Percentiles rank a stretch among this genome's conserved stretches.
These are phyloP conservation scores for Actenoides lindsayi DNA, from an alignment of 2,113 vertebrate genomes.

Conservation along the genomic window DNA sequence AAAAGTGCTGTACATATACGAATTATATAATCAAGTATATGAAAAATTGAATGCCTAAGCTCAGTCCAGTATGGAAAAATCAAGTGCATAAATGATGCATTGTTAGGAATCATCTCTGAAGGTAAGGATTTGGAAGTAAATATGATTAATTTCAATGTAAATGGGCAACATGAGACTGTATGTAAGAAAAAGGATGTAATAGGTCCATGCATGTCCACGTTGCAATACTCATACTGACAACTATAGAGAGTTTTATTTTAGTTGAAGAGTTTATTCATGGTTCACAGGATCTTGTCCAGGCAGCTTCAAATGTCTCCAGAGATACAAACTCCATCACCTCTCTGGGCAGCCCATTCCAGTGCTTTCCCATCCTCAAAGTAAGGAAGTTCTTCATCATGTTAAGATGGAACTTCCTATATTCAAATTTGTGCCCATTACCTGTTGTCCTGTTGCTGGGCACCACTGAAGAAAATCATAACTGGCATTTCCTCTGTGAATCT, in stretches of 20 bases:
- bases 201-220: not conserved
- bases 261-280: not conserved
- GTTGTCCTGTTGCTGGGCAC: no score
- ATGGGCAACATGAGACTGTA: not conserved
- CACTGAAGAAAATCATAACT: not conserved
- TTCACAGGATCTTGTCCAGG: no score
- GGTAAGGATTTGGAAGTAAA: conserved; percentile 10
- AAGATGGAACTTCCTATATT: no score
- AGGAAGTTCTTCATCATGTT: no score
- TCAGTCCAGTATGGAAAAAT: conserved; percentile 35
- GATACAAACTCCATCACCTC: no score
- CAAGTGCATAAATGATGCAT: conserved; percentile 9
- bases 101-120: conserved; percentile 18
- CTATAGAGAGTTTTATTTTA: not conserved
- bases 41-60: conserved; percentile 3
- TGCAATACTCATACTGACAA: not conserved
- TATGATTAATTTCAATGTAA: conserved; percentile 44
- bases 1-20: conserved; percentile 10
- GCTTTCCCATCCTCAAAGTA: no score
- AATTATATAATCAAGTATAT: conserved; percentile 28
- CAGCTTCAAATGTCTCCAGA: no score
- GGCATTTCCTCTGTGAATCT: not conserved
- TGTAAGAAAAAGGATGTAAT: not conserved
- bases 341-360: no score
- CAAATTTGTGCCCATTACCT: no score